Percentiles rank a stretch among this genome's conserved stretches.
These are phyloP conservation scores for Dolomedes plantarius DNA, from an alignment of 2,888 invertebrate species.

Conservation along the genomic window DNA sequence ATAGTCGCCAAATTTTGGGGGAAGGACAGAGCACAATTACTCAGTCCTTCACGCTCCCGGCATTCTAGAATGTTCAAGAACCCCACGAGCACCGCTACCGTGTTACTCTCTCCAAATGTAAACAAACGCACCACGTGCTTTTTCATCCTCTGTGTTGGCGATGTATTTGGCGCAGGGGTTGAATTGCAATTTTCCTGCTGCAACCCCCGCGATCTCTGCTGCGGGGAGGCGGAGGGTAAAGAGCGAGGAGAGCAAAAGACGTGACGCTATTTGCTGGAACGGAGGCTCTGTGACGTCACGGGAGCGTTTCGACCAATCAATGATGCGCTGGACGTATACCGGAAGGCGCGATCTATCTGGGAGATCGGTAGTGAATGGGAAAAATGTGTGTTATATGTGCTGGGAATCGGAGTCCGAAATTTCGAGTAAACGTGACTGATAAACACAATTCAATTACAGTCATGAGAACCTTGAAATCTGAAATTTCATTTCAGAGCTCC, in stretches of 20 bases:
- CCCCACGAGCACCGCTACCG: too few species aligned
- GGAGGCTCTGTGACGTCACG: slow-evolving; percentile 58
- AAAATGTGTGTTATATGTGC: background rate
- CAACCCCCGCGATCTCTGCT: slow-evolving; percentile 52
- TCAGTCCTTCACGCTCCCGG: too few species aligned
- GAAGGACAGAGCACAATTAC: too few species aligned
- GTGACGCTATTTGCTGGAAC: slow-evolving; percentile 71
- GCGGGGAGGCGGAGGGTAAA: slow-evolving; percentile 62
- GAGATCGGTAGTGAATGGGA: slow-evolving; percentile 5
- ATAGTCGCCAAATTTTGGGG: too few species aligned
- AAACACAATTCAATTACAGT: background rate
- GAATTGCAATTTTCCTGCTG: background rate
- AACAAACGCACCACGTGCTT: slow-evolving; percentile 59
- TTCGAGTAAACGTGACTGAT: slow-evolving; percentile 3
- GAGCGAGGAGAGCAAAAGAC: slow-evolving; percentile 67
- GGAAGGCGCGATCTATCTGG: slow-evolving; percentile 44
- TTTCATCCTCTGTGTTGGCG: slow-evolving; percentile 22
- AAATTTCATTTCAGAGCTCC: background rate
- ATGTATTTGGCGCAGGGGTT: slow-evolving; percentile 22
- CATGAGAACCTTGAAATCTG: background rate
- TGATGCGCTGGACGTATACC: slow-evolving; percentile 40
- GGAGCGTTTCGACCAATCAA: slow-evolving; percentile 51
- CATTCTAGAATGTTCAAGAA: too few species aligned
- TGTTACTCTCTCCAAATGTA: slow-evolving; percentile 25
- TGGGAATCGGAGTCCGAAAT: background rate